Evolutionary conservation across 2,888 invertebrate genomes (phyloP).

Genomic region (Clivina fossor): DNA sequence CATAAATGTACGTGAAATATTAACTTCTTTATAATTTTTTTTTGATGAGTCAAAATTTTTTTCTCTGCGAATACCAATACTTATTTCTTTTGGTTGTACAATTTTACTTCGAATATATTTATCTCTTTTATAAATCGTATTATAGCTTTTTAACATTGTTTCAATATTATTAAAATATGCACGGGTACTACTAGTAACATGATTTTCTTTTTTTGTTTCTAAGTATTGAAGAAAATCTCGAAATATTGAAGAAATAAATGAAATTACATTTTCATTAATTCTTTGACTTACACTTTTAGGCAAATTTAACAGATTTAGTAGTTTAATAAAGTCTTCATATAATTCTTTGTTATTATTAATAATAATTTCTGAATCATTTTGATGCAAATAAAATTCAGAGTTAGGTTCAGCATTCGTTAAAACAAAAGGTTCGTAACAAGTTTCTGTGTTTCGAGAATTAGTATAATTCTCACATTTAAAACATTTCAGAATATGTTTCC

Average conservation of each 20-base stretch:
- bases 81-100: slow-evolving; percentile 1
- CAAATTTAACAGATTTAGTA: neutral
- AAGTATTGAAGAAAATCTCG: neutral
- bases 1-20: slow-evolving; percentile 30
- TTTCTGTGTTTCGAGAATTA: no score
- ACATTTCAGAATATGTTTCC: slow-evolving; percentile 7
- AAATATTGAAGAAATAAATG: neutral
- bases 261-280: neutral
- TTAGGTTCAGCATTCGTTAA: neutral
- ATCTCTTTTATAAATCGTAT: neutral
- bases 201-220: no score
- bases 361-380: neutral
- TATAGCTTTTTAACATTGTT: neutral
- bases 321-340: neutral
- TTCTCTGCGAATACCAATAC: slow-evolving; percentile 10
- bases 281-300: slow-evolving; percentile 1
- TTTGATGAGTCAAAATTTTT: slow-evolving; percentile 13
- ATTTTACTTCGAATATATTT: neutral
- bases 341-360: neutral
- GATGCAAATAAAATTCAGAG: neutral
- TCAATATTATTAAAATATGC: neutral
- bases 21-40: slow-evolving; percentile 30
- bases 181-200: no score
- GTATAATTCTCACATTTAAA: no score
- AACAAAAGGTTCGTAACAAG: neutral